Base-by-base conservation (phyloP, 1,140 invertebrate genomes). In the Drosophila pallidifrons region DNA sequence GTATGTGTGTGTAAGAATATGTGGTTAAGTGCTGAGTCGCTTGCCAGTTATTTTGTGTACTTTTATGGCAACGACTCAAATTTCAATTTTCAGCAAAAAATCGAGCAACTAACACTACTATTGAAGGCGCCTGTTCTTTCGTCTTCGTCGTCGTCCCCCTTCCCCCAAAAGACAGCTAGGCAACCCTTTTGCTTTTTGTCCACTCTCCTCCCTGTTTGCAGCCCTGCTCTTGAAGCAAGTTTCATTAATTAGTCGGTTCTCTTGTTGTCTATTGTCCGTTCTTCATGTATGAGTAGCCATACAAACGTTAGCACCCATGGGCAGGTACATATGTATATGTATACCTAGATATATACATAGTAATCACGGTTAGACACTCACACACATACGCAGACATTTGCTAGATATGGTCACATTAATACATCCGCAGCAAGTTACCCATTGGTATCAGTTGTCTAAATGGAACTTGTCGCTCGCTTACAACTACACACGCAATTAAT, bases 31-130 rank as follows among this genome's bases (percentile, higher is more conserved):
- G 58, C 52, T 46, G 57, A 63, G 13, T 70, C 16, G 51, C 20
- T 70, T 69, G 51, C 45, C 72, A 51, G 66, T 75, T 75, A 74
- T 64, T 82, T 71, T 69, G 51, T 77, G 69, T 72, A 75, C 73
- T 71, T 79, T 83, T 70, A 80, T 70, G 77, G 68, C 78, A 77
- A 66, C 65, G 49, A 61, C 79, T 86, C 82, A 79, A 87, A 87
- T 57, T 57, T 57, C 54, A 57, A 57, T 35, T 87, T 86, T 86
- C 65, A 61, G 64, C 71, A 47, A 74, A 74, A 74, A 74, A 61
- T 74, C 79, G 67, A 77, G 52, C 49, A 80, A 65, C 67, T 78
- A 20, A 4, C 3, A 43, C 47, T 75, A 66, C 58, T 77, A 59
- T 68, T 71, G 49, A 65, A 64, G 72, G 43, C 47, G 70, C 61